Evolutionary conservation across 2,797 vertebrate species (phyloP).

Genomic region (Lemur catta): DNA sequence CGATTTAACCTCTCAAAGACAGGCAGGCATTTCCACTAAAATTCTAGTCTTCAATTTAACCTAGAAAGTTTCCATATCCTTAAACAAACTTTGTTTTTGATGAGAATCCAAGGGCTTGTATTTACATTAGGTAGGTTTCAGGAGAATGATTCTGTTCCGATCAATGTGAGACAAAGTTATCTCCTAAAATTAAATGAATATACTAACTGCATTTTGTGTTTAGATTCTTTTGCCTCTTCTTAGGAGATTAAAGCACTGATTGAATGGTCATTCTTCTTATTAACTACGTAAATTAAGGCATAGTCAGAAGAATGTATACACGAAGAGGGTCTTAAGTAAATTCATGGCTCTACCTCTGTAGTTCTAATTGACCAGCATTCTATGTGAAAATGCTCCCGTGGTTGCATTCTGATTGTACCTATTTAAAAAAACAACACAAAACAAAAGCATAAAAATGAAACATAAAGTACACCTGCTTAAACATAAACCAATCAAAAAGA

Average conservation of each 20-base stretch:
- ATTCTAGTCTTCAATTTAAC: conserved; percentile 23
- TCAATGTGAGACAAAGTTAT: conserved; percentile 36
- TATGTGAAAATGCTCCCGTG: background rate
- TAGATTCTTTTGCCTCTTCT: conserved; percentile 4
- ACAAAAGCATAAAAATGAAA: background rate
- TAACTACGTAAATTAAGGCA: background rate
- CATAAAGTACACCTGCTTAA: background rate
- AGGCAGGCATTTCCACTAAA: background rate
- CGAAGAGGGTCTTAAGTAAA: background rate
- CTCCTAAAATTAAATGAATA: conserved; percentile 24
- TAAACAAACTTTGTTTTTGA: conserved; percentile 58
- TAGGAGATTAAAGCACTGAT: background rate
- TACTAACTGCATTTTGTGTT: background rate
- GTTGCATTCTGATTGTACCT: background rate
- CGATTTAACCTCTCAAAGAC: conserved; percentile 32
- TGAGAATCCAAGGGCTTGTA: conserved; percentile 8
- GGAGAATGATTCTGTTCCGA: background rate
- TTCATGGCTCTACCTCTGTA: background rate
- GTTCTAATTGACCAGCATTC: background rate
- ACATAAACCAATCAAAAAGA: background rate
- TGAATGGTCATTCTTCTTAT: background rate
- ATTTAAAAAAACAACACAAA: background rate
- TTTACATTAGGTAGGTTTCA: conserved; percentile 41
- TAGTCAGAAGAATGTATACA: background rate
- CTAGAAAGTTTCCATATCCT: conserved; percentile 32